Evolutionary conservation across 1,140 invertebrate genomes (phyloP).

Genomic region (Macrostomum lignano): DNA sequence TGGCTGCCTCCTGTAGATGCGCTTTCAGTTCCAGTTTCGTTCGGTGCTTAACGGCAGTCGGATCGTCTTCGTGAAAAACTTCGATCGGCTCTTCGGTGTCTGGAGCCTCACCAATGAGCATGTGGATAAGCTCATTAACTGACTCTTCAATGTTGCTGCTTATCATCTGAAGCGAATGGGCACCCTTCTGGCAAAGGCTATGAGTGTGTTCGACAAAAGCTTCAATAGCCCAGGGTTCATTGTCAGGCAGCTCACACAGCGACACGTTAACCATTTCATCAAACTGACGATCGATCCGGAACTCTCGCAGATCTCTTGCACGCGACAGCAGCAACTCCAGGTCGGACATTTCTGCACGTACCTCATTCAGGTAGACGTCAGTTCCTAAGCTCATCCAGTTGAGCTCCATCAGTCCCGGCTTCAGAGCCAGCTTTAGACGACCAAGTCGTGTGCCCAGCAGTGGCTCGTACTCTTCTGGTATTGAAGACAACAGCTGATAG

Average conservation of each 20-base stretch:
- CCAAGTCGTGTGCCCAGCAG: slow-evolving; percentile 50
- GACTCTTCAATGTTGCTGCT: slow-evolving; percentile 67
- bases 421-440: slow-evolving; percentile 32
- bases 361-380: slow-evolving; percentile 37
- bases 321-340: slow-evolving; percentile 51
- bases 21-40: no score
- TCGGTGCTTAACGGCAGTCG: no score
- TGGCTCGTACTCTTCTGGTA: slow-evolving; percentile 49
- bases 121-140: slow-evolving; percentile 54
- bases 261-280: slow-evolving; percentile 53
- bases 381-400: slow-evolving; percentile 51
- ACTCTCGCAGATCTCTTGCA: slow-evolving; percentile 64
- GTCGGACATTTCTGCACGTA: slow-evolving; percentile 40
- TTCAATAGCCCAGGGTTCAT: slow-evolving; percentile 53
- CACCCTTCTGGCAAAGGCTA: slow-evolving; percentile 22
- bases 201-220: slow-evolving; percentile 48
- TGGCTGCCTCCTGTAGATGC: slow-evolving; percentile 11
- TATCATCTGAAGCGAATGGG: slow-evolving; percentile 38
- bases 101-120: slow-evolving; percentile 31
- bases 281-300: slow-evolving; percentile 57
- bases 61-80: no score
- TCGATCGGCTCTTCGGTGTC: no score
- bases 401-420: slow-evolving; percentile 44
- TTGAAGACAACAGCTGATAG: no score
- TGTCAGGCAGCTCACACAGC: slow-evolving; percentile 43